Evolutionary conservation across 1,140 invertebrate species (phyloP).

Genomic region (Drosophila kanapiae): DNA sequence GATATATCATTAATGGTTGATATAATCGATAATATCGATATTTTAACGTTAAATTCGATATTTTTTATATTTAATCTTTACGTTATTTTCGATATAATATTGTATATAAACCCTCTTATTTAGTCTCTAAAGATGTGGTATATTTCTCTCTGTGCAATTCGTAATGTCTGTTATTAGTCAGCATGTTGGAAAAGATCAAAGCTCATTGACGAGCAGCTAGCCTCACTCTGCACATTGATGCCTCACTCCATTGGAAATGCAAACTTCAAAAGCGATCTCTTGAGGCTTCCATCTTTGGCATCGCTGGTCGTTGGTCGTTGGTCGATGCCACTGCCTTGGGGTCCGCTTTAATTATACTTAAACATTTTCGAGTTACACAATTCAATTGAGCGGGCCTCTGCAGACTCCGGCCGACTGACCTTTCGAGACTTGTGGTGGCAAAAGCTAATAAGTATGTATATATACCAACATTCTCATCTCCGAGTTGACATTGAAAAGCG

Average conservation of each 20-base stretch:
- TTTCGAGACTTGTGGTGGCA: constrained; percentile 43
- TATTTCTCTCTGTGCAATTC: neutral
- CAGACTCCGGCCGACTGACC: constrained; percentile 48
- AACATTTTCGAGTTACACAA: constrained; percentile 72
- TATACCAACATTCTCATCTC: constrained; percentile 62
- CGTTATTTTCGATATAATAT: no score
- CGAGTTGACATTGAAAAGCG: constrained; percentile 75
- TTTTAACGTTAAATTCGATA: no score
- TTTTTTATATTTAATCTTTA: no score
- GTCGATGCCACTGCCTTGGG: constrained; percentile 11
- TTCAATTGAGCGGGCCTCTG: constrained; percentile 46
- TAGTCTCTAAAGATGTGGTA: neutral
- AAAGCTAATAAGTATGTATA: constrained; percentile 2
- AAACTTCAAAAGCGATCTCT: constrained; percentile 68
- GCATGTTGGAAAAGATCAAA: constrained; percentile 62
- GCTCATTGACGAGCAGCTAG: constrained; percentile 36
- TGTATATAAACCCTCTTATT: neutral
- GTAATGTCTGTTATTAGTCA: constrained; percentile 23
- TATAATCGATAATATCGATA: no score
- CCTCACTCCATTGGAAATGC: constrained; percentile 13
- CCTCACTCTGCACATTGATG: constrained; percentile 21
- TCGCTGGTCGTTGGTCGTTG: constrained; percentile 22
- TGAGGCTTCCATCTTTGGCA: constrained; percentile 41
- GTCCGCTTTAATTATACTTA: constrained; percentile 65
- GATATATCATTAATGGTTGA: no score